These are phyloP conservation scores for Oryzias sinensis DNA, from an alignment of 2,797 vertebrate species.

Conservation along the genomic window DNA sequence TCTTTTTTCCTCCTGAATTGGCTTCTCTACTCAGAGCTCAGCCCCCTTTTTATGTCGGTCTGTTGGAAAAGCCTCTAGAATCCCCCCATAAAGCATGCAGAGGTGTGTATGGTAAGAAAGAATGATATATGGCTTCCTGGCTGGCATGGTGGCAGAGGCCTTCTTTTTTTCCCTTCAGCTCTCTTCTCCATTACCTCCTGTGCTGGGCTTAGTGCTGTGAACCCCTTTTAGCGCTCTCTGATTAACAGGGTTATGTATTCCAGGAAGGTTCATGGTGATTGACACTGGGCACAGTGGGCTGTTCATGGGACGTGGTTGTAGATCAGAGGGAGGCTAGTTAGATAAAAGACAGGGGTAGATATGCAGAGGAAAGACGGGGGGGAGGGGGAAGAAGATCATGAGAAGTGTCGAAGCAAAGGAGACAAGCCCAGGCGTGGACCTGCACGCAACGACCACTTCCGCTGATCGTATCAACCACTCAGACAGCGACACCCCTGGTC, in stretches of 20 bases:
- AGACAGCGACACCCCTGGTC: conserved; percentile 32
- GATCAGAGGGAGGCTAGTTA: conserved; percentile 49
- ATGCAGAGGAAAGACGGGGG: conserved; percentile 42
- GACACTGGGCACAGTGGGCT: conserved; percentile 23
- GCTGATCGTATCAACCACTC: conserved; percentile 69
- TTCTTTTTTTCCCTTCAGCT: conserved; percentile 40
- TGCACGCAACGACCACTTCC: conserved; percentile 63
- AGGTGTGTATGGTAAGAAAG: conserved; percentile 63
- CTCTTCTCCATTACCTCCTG: conserved; percentile 46
- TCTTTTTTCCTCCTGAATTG: conserved; percentile 39
- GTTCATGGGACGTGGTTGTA: conserved; percentile 38
- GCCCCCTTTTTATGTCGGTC: conserved; percentile 73
- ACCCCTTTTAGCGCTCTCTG: conserved; percentile 31
- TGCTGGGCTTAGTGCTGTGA: conserved; percentile 28
- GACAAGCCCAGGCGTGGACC: conserved; percentile 70
- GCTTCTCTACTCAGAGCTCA: conserved; percentile 58
- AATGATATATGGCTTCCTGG: conserved; percentile 77
- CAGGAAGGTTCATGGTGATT: conserved; percentile 48
- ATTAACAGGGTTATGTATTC: conserved; percentile 54
- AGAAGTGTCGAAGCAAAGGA: conserved; percentile 69
- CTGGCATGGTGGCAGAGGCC: conserved; percentile 68
- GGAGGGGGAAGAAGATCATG: conserved; percentile 55
- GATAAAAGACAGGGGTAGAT: conserved; percentile 28
- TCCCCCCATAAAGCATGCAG: conserved; percentile 65
- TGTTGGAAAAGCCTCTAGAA: conserved; percentile 70